A percentile compares a stretch with the other conserved stretches of the same genome.
phyloP scores from a whole-genome alignment of 2,888 invertebrate genomes.

The Athalia rosae region DNA sequence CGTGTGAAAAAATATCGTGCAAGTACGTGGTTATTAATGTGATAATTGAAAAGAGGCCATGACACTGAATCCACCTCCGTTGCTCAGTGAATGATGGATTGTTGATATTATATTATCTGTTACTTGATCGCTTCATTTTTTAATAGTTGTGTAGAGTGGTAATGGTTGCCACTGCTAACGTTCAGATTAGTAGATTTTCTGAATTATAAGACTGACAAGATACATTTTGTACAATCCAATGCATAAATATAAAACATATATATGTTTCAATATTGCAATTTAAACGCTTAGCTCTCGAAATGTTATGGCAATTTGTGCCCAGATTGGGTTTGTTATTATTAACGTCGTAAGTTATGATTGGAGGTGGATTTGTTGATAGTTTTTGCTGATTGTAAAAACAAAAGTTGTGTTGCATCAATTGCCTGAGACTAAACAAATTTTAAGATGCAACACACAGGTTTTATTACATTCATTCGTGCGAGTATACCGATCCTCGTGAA shows the following conservation, averaged over 20 bases:
- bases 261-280: constrained; percentile 3
- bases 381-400: neutral
- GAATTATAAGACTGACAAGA: constrained; percentile 59
- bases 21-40: constrained; percentile 9
- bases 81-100: constrained; percentile 29
- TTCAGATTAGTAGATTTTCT: constrained; percentile 52
- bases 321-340: constrained; percentile 14
- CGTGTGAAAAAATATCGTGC: constrained; percentile 19
- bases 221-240: constrained; percentile 44
- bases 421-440: neutral
- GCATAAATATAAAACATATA: neutral
- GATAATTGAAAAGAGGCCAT: constrained; percentile 27
- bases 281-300: neutral
- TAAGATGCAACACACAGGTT: constrained; percentile 7
- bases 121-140: constrained; percentile 20
- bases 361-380: constrained; percentile 31
- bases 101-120: constrained; percentile 25
- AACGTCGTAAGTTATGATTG: constrained; percentile 22
- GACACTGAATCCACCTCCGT: constrained; percentile 40
- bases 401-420: neutral
- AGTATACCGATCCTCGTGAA: neutral
- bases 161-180: constrained; percentile 31
- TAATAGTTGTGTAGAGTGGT: constrained; percentile 35
- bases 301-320: constrained; percentile 1
- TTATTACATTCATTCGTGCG: neutral